phyloP scores from a whole-genome alignment of 2,113 vertebrate species.

The Anarrhichthys ocellatus region DNA sequence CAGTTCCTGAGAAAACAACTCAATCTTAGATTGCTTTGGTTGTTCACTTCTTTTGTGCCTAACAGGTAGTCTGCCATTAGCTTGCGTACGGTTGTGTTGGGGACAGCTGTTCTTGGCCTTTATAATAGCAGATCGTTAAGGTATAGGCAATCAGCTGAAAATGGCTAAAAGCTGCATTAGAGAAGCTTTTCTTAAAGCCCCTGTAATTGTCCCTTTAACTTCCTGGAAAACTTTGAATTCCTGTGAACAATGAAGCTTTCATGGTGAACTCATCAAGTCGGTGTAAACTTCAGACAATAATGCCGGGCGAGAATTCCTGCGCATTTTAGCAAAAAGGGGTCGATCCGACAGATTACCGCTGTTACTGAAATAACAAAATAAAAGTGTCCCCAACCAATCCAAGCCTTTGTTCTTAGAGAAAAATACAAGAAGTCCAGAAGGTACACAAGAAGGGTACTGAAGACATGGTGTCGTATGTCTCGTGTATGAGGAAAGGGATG shows the following conservation, averaged over 20 bases:
- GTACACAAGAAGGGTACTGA: not conserved
- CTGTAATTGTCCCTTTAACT: slow-evolving; percentile 31
- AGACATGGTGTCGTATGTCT: not conserved
- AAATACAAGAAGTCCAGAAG: not conserved
- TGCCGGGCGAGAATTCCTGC: not conserved
- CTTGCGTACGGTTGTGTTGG: not conserved
- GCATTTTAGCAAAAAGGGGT: not conserved
- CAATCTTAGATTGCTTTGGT: slow-evolving; percentile 14
- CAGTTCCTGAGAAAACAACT: not conserved
- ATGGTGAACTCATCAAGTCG: not conserved
- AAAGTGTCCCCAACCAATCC: not conserved
- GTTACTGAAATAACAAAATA: not conserved
- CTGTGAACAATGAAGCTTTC: not conserved
- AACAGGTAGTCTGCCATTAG: slow-evolving; percentile 5
- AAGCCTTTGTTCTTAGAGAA: not conserved
- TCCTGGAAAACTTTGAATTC: not conserved
- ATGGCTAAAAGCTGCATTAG: not conserved
- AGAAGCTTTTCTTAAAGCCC: slow-evolving; percentile 16
- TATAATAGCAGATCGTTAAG: not conserved
- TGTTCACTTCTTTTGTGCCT: not conserved
- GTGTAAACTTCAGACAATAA: not conserved
- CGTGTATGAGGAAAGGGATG: not conserved
- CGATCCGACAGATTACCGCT: not conserved
- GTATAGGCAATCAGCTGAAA: not conserved
- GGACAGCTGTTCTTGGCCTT: slow-evolving; percentile 6